Evolutionary conservation across 2,888 invertebrate species (phyloP).

Genomic region (Coleophora deauratella): DNA sequence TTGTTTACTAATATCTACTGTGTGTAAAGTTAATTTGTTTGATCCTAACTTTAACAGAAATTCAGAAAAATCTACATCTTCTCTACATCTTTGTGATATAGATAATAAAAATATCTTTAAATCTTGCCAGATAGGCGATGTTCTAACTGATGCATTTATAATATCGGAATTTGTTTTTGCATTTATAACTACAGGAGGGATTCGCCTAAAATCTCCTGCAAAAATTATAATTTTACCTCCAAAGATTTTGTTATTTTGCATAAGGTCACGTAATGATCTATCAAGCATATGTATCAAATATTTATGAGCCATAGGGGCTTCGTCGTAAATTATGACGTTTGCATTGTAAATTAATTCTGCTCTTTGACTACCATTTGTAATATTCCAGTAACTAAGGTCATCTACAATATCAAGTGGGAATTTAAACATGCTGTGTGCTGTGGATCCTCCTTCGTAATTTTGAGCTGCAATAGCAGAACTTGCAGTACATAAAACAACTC

Average conservation of each 20-base stretch:
- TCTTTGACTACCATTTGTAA: background rate
- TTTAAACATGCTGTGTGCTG: background rate
- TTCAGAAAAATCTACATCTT: slow-evolving; percentile 1
- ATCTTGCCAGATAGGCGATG: slow-evolving; percentile 8
- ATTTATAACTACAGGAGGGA: slow-evolving; percentile 10
- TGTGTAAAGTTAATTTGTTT: background rate
- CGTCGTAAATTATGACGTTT: background rate
- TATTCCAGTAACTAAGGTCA: background rate
- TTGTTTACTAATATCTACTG: background rate
- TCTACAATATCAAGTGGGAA: background rate
- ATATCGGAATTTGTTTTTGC: slow-evolving; percentile 5
- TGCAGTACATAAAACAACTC: background rate
- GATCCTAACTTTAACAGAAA: background rate
- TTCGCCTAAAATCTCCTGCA: slow-evolving; percentile 14
- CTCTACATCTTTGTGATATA: slow-evolving; percentile 8
- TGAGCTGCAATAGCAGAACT: background rate
- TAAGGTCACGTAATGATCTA: background rate
- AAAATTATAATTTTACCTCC: slow-evolving; percentile 14
- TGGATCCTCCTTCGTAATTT: background rate
- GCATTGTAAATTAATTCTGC: background rate
- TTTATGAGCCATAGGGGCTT: background rate
- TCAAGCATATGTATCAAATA: background rate
- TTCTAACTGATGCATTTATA: slow-evolving; percentile 1
- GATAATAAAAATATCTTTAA: slow-evolving; percentile 6
- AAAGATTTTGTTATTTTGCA: slow-evolving; percentile 8